Conservation (phyloP, 2,888 invertebrate species). For the Caradrina clavipalpis region DNA sequence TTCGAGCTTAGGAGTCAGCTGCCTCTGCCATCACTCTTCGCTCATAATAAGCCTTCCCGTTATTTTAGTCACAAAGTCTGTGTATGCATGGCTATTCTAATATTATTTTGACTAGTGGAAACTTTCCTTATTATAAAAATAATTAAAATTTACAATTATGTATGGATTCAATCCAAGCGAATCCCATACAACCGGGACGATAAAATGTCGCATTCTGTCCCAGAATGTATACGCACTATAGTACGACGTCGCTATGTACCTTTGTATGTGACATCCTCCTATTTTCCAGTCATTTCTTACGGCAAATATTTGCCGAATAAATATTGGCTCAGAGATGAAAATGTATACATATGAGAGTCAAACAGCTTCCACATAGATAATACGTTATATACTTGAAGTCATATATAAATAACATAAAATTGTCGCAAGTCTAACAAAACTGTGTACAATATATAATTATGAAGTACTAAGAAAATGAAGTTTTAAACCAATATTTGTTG, state of each 20-base stretch:
- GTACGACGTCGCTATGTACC: not conserved
- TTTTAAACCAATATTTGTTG: conserved; percentile 55
- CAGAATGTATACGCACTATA: not conserved
- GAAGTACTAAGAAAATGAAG: conserved; percentile 53
- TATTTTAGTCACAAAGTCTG: too few relatives aligned
- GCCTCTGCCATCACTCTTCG: too few relatives aligned
- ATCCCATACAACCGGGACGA: conserved; percentile 23
- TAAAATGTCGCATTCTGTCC: conserved; percentile 10
- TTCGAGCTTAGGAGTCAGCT: too few relatives aligned
- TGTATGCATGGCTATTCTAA: too few relatives aligned
- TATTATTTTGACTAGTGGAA: too few relatives aligned
- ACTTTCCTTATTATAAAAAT: too few relatives aligned
- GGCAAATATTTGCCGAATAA: conserved; percentile 68
- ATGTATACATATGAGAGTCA: conserved; percentile 56
- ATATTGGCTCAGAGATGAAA: conserved; percentile 69
- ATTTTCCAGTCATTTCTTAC: conserved; percentile 59
- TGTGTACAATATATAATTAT: conserved; percentile 43
- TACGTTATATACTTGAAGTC: conserved; percentile 26
- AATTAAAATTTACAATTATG: too few relatives aligned
- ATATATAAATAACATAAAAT: conserved; percentile 41
- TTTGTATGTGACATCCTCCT: conserved; percentile 27
- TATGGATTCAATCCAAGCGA: conserved; percentile 24
- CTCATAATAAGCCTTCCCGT: too few relatives aligned
- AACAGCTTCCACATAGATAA: conserved; percentile 51
- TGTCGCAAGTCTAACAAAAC: conserved; percentile 31